A percentile compares a stretch with the other conserved stretches of the same genome.
Conservation (phyloP, 2,888 invertebrate species). For the Lymantria dispar region DNA sequence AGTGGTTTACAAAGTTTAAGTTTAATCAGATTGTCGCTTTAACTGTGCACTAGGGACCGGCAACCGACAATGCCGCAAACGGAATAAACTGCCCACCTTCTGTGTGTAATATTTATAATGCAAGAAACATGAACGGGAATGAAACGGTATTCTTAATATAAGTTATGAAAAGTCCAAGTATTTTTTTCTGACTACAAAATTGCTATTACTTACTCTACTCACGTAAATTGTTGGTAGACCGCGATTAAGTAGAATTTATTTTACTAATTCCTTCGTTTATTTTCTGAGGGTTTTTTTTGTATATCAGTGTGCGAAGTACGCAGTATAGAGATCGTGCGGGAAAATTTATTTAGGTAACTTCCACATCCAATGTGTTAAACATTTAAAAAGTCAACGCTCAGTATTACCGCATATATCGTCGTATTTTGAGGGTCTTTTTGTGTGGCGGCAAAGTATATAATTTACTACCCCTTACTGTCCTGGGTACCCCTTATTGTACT, state of each 20-base stretch:
- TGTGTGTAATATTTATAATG: constrained; percentile 23
- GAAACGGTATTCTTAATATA: constrained; percentile 14
- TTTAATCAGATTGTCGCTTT: constrained; percentile 60
- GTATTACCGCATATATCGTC: no score
- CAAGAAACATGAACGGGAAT: constrained; percentile 18
- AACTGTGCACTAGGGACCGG: constrained; percentile 57
- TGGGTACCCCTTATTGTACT: no score
- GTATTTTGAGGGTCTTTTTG: no score
- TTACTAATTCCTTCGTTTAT: constrained; percentile 9
- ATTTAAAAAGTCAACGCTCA: no score
- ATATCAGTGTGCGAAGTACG: no score
- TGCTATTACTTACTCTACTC: constrained; percentile 14
- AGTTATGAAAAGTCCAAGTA: neutral
- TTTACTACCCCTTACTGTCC: no score
- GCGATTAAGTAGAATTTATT: constrained; percentile 8
- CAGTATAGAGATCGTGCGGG: no score
- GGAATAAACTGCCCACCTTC: constrained; percentile 28
- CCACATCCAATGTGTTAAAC: no score
- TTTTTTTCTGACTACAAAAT: constrained; percentile 13
- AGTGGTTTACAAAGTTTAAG: constrained; percentile 60
- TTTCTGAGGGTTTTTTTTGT: neutral
- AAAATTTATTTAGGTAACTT: no score
- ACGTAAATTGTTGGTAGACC: constrained; percentile 8
- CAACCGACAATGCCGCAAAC: constrained; percentile 20
- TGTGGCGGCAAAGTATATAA: no score